phyloP scores from a whole-genome alignment of 2,797 vertebrate genomes.

The Typhlichthys eigenmanni region DNA sequence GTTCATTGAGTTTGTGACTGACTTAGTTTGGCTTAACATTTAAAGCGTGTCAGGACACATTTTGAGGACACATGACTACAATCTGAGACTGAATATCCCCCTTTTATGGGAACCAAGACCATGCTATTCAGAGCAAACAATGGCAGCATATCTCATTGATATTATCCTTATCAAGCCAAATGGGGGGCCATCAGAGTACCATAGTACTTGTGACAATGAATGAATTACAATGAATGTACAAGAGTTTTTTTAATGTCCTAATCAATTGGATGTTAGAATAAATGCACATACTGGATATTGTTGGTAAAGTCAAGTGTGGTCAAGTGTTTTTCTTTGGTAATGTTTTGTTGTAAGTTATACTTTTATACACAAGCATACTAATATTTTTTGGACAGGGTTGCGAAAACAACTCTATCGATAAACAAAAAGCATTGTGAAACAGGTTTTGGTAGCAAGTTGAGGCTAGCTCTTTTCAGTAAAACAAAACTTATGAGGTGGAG shows the following conservation, averaged over 20 bases:
- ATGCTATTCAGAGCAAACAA: constrained; percentile 9
- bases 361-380: no score
- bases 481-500: constrained; percentile 29
- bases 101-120: constrained; percentile 17
- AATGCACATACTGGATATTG: constrained; percentile 37
- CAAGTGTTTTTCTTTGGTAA: neutral
- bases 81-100: constrained; percentile 3
- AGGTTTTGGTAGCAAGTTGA: fast-evolving
- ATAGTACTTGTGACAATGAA: constrained; percentile 39
- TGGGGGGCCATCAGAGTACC: constrained; percentile 44
- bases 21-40: constrained; percentile 13
- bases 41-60: neutral
- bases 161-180: constrained; percentile 22
- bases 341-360: no score
- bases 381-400: neutral
- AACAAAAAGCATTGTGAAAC: neutral
- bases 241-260: constrained; percentile 13
- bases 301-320: neutral
- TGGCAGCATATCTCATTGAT: neutral
- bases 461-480: constrained; percentile 13
- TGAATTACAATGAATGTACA: constrained; percentile 66
- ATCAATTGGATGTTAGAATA: neutral
- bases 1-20: constrained; percentile 21
- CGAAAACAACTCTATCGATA: neutral
- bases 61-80: neutral